phyloP scores from a whole-genome alignment of 2,888 invertebrate genomes.

The Phorcus lineatus region DNA sequence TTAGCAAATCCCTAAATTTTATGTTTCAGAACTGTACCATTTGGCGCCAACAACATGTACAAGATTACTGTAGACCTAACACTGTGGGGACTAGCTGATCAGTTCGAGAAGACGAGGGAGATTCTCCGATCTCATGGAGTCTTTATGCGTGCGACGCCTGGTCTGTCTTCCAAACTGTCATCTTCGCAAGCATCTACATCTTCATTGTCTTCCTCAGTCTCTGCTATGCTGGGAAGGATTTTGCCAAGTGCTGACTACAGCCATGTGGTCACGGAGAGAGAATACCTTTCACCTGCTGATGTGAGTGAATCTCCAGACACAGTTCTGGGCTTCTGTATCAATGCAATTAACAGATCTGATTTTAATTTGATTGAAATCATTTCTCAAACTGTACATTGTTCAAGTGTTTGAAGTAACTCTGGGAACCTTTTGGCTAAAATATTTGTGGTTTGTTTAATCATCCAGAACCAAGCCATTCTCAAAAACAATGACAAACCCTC shows the following conservation, averaged over 20 bases:
- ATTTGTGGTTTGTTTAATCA: too few relatives aligned
- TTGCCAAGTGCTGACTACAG: constrained; percentile 14
- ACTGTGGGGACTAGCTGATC: constrained; percentile 53
- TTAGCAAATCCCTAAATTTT: too few relatives aligned
- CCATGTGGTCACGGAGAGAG: constrained; percentile 32
- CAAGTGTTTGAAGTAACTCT: too few relatives aligned
- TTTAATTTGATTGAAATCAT: too few relatives aligned
- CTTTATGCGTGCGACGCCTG: constrained; percentile 28
- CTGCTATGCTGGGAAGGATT: neutral
- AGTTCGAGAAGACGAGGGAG: constrained; percentile 33
- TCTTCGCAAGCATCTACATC: neutral
- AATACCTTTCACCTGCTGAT: constrained; percentile 46
- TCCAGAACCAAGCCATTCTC: too few relatives aligned
- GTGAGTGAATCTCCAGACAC: constrained; percentile 23
- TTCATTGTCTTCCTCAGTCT: constrained; percentile 5
- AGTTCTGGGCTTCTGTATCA: too few relatives aligned
- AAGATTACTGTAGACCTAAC: constrained; percentile 52
- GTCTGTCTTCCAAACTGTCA: neutral
- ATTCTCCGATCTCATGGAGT: constrained; percentile 44
- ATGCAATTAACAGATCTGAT: too few relatives aligned
- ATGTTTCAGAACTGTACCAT: constrained; percentile 50
- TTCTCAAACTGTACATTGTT: too few relatives aligned
- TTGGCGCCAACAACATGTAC: constrained; percentile 46
- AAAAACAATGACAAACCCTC: too few relatives aligned
- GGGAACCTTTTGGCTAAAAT: too few relatives aligned